phyloP scores from a whole-genome alignment of 2,113 vertebrate species.

The Phocoena phocoena region DNA sequence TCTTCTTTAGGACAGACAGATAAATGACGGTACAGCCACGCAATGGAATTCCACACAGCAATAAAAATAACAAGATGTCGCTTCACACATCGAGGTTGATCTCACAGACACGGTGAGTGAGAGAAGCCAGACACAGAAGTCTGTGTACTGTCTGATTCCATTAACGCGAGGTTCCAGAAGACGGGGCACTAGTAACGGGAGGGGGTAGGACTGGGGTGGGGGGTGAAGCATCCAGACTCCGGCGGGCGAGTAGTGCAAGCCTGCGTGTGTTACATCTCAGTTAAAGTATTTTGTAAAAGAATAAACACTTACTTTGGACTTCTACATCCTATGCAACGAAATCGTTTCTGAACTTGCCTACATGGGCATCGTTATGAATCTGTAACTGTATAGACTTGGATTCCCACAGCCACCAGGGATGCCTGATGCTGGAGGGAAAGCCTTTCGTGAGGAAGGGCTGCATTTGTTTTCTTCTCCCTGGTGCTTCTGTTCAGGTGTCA shows the following conservation, averaged over 20 bases:
- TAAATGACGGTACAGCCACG: accelerated
- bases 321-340: accelerated
- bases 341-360: neutral
- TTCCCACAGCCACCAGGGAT: accelerated
- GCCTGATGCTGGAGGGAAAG: accelerated
- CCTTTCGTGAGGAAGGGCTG: accelerated
- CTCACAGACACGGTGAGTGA: accelerated
- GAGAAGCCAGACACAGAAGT: accelerated
- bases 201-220: accelerated
- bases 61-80: accelerated
- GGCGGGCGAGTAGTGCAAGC: neutral
- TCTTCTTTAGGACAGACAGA: neutral
- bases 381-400: accelerated
- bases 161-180: accelerated
- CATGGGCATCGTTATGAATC: accelerated
- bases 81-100: accelerated
- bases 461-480: accelerated
- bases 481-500: accelerated
- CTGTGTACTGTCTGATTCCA: accelerated
- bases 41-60: accelerated
- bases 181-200: accelerated
- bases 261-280: accelerated
- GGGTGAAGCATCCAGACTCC: neutral
- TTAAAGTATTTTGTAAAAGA: neutral
- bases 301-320: neutral